Percentiles rank a stretch among this genome's conserved stretches.
Evolutionary conservation across 2,797 vertebrate species (phyloP).

Genomic region (Peromyscus eremicus): DNA sequence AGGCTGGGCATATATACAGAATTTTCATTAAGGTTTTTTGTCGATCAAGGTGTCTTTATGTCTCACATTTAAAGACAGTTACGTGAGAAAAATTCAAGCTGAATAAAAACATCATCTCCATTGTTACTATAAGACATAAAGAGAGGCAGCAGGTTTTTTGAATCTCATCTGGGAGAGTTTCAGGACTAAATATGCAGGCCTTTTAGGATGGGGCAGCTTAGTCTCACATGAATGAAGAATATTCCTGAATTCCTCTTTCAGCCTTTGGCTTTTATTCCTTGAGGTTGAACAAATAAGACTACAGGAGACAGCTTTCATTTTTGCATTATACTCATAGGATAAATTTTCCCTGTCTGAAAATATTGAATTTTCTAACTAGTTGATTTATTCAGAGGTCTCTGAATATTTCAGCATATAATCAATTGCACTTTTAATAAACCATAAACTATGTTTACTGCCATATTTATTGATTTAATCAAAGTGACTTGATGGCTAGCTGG

Average conservation of each 20-base stretch:
- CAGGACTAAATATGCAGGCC: background rate
- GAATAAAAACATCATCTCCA: slow-evolving; percentile 10
- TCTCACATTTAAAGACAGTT: slow-evolving; percentile 17
- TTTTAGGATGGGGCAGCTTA: slow-evolving; percentile 51
- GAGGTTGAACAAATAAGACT: slow-evolving; percentile 39
- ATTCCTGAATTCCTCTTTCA: slow-evolving; percentile 26
- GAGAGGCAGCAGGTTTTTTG: slow-evolving; percentile 12
- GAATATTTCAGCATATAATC: slow-evolving; percentile 80
- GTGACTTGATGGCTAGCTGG: slow-evolving; percentile 60
- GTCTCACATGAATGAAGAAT: slow-evolving; percentile 37
- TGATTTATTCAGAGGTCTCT: slow-evolving; percentile 75
- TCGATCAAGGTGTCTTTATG: background rate
- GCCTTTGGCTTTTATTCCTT: slow-evolving; percentile 26
- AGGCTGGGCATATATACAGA: background rate
- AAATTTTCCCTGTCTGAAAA: slow-evolving; percentile 68
- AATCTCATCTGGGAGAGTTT: slow-evolving; percentile 50
- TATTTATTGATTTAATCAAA: slow-evolving; percentile 78
- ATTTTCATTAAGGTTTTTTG: background rate
- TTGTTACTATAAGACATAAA: slow-evolving; percentile 4
- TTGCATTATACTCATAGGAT: slow-evolving; percentile 56
- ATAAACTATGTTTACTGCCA: slow-evolving; percentile 74
- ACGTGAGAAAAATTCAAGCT: slow-evolving; percentile 36
- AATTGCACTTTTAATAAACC: slow-evolving; percentile 80
- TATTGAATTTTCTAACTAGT: slow-evolving; percentile 75
- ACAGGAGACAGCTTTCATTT: slow-evolving; percentile 63